phyloP scores from a whole-genome alignment of 2,797 vertebrate species.

The Neosalanx taihuensis region DNA sequence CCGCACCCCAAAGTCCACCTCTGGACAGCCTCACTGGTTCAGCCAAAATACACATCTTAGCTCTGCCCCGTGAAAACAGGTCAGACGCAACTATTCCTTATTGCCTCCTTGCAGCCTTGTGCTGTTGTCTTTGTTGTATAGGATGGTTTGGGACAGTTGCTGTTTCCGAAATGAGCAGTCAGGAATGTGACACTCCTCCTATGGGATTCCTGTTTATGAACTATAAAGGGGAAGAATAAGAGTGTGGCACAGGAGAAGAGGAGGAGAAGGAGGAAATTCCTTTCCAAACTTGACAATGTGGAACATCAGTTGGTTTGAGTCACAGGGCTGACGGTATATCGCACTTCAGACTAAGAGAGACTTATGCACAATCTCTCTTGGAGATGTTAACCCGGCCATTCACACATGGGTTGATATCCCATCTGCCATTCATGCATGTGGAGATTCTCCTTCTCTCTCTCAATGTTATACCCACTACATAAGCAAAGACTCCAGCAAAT shows the following conservation, averaged over 20 bases:
- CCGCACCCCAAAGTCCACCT: slow-evolving; percentile 5
- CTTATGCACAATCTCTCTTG: too few relatives aligned
- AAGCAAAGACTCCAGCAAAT: background rate
- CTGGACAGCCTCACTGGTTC: background rate
- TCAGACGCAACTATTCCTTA: background rate
- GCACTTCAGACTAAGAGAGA: background rate
- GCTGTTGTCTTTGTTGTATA: background rate
- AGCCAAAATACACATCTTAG: slow-evolving; percentile 4
- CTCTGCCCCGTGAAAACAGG: background rate
- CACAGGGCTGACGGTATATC: background rate
- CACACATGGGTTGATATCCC: background rate
- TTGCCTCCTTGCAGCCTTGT: background rate
- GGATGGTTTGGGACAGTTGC: slow-evolving; percentile 5
- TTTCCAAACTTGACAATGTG: slow-evolving; percentile 1
- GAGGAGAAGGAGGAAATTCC: background rate
- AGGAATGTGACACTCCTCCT: slow-evolving; percentile 5
- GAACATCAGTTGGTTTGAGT: background rate
- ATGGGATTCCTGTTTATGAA: background rate
- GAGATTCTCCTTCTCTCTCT: too few relatives aligned
- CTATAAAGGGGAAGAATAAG: background rate
- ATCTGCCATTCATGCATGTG: background rate
- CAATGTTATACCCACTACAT: background rate
- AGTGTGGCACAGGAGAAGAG: background rate
- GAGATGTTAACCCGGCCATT: background rate
- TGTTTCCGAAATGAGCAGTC: background rate